Conservation (phyloP, 2,888 invertebrate genomes). For the Cantharis flavilabris region DNA sequence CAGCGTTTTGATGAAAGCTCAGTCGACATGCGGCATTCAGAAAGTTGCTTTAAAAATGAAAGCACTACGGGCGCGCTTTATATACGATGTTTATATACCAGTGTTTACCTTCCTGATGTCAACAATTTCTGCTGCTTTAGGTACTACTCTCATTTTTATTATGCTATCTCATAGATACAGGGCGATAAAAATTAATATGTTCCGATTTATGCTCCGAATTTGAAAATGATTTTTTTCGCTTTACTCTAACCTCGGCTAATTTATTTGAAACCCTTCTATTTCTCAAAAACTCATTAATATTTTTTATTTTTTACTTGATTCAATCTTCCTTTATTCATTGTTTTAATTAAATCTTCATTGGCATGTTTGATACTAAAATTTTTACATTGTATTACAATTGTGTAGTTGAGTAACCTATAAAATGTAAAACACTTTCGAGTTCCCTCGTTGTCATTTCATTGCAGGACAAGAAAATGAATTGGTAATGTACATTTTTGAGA, state of each 20-base stretch:
- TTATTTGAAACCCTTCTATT: not conserved
- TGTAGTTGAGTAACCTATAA: not conserved
- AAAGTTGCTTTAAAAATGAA: constrained; percentile 29
- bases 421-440: not conserved
- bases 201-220: not conserved
- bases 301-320: not conserved
- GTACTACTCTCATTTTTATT: constrained; percentile 10
- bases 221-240: not conserved
- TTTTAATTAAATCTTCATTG: not conserved
- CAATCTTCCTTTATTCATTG: not conserved
- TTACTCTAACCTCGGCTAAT: not conserved
- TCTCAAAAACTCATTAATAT: not conserved
- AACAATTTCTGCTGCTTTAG: constrained; percentile 20
- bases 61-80: constrained; percentile 19
- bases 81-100: constrained; percentile 20
- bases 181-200: not conserved
- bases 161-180: not conserved
- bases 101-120: constrained; percentile 19
- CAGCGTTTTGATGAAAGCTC: constrained; percentile 34
- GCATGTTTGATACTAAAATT: not conserved
- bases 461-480: not conserved
- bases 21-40: constrained; percentile 47
- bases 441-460: not conserved
- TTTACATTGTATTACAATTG: not conserved
- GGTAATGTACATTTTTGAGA: not conserved